Percentiles rank a stretch among this genome's conserved stretches.
These are phyloP conservation scores for Steatornis caripensis DNA, from an alignment of 2,113 vertebrate species.

Conservation along the genomic window DNA sequence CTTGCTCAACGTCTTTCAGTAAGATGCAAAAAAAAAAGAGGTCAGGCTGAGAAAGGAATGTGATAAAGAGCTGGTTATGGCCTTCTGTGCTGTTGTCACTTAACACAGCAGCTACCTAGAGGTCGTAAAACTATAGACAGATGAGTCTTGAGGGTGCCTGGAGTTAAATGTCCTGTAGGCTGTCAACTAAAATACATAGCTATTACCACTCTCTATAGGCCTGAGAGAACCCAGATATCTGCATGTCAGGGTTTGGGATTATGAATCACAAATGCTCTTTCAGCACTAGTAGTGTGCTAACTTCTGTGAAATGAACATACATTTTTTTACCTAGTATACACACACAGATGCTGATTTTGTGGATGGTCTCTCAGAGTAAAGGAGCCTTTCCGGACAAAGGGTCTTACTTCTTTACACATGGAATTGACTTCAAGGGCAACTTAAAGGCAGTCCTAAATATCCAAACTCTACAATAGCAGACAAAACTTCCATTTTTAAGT, in stretches of 20 bases:
- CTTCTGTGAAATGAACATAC: not conserved
- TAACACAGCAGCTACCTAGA: not conserved
- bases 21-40: not conserved
- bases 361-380: not conserved
- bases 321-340: not conserved
- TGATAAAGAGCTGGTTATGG: not conserved
- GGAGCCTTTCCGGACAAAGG: not conserved
- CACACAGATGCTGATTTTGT: not conserved
- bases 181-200: not conserved
- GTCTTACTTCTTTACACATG: not conserved
- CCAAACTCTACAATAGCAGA: not conserved
- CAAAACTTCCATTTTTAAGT: not conserved
- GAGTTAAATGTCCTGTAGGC: not conserved
- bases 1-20: slow-evolving; percentile 1
- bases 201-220: not conserved
- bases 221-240: not conserved
- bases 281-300: not conserved
- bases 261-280: not conserved
- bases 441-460: not conserved
- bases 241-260: not conserved
- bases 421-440: not conserved
- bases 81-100: slow-evolving; percentile 15
- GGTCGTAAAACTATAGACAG: not conserved
- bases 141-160: not conserved
- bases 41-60: slow-evolving; percentile 4